Evolutionary conservation across 92 coral and sea anemone genomes (phyloP).

Genomic region (Siderastrea siderea): DNA sequence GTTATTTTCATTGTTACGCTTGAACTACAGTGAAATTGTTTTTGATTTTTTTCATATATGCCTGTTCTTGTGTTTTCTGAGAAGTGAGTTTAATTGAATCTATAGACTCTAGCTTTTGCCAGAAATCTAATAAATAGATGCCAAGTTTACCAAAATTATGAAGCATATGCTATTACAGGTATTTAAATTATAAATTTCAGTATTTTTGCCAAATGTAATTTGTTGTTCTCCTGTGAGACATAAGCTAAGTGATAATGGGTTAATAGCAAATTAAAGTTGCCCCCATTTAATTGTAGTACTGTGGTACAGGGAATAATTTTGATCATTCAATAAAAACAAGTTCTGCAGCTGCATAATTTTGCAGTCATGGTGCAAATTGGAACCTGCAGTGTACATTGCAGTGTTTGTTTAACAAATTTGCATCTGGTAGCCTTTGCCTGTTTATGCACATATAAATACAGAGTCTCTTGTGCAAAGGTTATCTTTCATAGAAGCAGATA

Average conservation of each 20-base stretch:
- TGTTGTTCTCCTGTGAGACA: too few species aligned
- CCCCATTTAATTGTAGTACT: too few species aligned
- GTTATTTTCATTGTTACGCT: constrained; percentile 2
- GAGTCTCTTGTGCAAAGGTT: neutral
- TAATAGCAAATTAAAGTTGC: too few species aligned
- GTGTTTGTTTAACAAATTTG: constrained; percentile 16
- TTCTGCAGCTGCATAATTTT: neutral
- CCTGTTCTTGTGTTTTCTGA: neutral
- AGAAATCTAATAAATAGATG: neutral
- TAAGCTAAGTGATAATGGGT: too few species aligned
- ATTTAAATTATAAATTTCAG: neutral
- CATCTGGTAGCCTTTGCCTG: neutral
- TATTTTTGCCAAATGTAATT: too few species aligned
- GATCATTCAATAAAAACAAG: too few species aligned
- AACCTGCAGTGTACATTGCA: neutral
- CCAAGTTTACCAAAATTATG: neutral
- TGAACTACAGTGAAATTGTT: neutral
- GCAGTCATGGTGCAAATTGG: neutral
- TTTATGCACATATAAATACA: neutral
- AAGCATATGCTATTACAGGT: neutral
- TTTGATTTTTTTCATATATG: neutral
- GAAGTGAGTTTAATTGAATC: neutral
- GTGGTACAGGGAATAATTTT: too few species aligned
- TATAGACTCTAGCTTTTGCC: neutral
- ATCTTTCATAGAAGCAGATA: neutral